phyloP scores from a whole-genome alignment of 1,140 invertebrate genomes.

The Drosophila serrata region DNA sequence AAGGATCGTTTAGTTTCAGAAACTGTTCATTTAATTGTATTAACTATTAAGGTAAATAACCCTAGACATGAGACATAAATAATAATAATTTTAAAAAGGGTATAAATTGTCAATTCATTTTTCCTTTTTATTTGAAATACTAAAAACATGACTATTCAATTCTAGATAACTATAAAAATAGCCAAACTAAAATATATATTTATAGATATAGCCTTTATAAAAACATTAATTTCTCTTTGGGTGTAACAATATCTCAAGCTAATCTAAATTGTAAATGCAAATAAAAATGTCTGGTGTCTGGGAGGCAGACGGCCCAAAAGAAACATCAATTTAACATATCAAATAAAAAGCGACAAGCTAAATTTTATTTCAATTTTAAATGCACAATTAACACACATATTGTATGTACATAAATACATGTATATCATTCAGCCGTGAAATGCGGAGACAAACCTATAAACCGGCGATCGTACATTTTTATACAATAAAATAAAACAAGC shows the following conservation, averaged over 20 bases:
- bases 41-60: too few species aligned
- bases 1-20: too few species aligned
- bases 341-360: conserved; percentile 65
- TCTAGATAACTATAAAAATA: not conserved
- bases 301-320: conserved; percentile 36
- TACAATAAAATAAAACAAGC: conserved; percentile 54
- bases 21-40: too few species aligned
- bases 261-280: conserved; percentile 70
- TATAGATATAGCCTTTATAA: not conserved
- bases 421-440: conserved; percentile 18
- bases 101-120: not conserved
- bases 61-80: not conserved
- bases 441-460: conserved; percentile 20
- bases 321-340: conserved; percentile 42
- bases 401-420: conserved; percentile 13
- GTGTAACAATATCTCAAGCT: conserved; percentile 45
- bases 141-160: not conserved
- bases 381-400: conserved; percentile 70
- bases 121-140: not conserved
- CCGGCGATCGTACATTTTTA: conserved; percentile 11
- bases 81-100: not conserved
- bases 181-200: not conserved
- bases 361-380: conserved; percentile 75
- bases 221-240: conserved; percentile 20
- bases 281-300: conserved; percentile 41